Base-by-base conservation (phyloP, 2,113 vertebrate species). In the Trematocara stigmaticum region DNA sequence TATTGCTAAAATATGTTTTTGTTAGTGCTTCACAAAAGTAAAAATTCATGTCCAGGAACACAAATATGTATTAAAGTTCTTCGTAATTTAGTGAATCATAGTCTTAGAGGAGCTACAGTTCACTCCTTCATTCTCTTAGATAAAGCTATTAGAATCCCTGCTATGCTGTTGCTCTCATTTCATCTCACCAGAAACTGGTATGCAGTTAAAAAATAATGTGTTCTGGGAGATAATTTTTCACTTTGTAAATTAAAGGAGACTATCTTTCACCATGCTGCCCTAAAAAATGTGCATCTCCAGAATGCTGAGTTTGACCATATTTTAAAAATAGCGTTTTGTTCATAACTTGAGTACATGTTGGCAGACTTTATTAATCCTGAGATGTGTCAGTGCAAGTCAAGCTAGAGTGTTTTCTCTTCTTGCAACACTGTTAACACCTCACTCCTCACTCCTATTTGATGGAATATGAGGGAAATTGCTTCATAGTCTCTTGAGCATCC, bases 391-490 rank as follows among this genome's bases (percentile, higher is more conserved):
- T 52, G 20, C 15, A 45, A 66, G 55, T 66, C 52, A 69, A 51
- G 74, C 42, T 29, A 79, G 31, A 49, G 84, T 87, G 53, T 84
- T 87, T 90, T 82, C 51, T 79, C 80, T 66, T 83, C 40, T 35
- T 85, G 34, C 13, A 45, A 9, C 55, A 57, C 59, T 85, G 49
- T 88, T 90, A 84, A 88, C 56, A 83, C 59, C 12, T 90, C 49
- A 74, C 90, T 86, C 45, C 38, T 42, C 52, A 74, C 90, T 85
- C 51, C 26, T 52, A 5, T 92, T 81, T 88, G 71, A 91, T 88
- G 84, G 64, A 87, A 92, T 91, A 85, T 89, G 82, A 92, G 93
- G 71, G 81, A 83, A 88, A 91, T 84, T 92, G 78, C 86, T 87
- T 76, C 57, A 56, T 23, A 83, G 59, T 82, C 87, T 89, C 86